phyloP scores from a whole-genome alignment of 2,797 vertebrate species.

The Takifugu ocellatus region DNA sequence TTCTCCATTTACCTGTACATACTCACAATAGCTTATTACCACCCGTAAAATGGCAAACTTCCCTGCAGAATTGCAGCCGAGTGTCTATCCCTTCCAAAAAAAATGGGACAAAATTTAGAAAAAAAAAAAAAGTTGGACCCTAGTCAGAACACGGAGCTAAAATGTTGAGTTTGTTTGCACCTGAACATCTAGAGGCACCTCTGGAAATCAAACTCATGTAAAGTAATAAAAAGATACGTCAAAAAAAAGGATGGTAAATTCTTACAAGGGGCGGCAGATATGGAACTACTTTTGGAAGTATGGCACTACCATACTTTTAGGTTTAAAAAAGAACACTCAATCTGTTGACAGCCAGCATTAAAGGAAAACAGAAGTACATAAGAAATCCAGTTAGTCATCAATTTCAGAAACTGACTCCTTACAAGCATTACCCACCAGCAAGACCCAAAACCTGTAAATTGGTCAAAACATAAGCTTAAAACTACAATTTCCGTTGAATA shows the following conservation, averaged over 20 bases:
- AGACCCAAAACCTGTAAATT: slow-evolving; percentile 66
- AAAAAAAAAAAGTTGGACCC: slow-evolving; percentile 21
- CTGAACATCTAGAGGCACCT: slow-evolving; percentile 41
- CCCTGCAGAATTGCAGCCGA: slow-evolving; percentile 72
- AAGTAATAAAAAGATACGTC: slow-evolving; percentile 12
- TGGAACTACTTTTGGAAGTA: no score
- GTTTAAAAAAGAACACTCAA: slow-evolving; percentile 36
- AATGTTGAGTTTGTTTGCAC: slow-evolving; percentile 61
- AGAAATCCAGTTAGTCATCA: slow-evolving; percentile 69
- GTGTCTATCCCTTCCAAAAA: slow-evolving; percentile 55
- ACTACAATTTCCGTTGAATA: slow-evolving; percentile 8
- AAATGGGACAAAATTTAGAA: neutral
- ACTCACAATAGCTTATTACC: slow-evolving; percentile 56
- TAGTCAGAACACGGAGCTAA: slow-evolving; percentile 52
- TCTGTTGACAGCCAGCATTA: slow-evolving; percentile 67
- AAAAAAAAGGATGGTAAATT: slow-evolving; percentile 60
- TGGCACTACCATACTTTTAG: slow-evolving; percentile 12
- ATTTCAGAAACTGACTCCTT: slow-evolving; percentile 59
- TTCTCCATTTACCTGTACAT: slow-evolving; percentile 57
- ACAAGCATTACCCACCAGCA: slow-evolving; percentile 60
- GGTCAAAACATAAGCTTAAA: slow-evolving; percentile 17
- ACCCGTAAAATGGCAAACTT: slow-evolving; percentile 53
- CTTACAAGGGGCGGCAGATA: no score
- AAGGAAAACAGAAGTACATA: slow-evolving; percentile 68
- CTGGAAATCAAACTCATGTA: slow-evolving; percentile 35